phyloP scores from a whole-genome alignment of 2,888 invertebrate genomes.

The Agelastica alni region DNA sequence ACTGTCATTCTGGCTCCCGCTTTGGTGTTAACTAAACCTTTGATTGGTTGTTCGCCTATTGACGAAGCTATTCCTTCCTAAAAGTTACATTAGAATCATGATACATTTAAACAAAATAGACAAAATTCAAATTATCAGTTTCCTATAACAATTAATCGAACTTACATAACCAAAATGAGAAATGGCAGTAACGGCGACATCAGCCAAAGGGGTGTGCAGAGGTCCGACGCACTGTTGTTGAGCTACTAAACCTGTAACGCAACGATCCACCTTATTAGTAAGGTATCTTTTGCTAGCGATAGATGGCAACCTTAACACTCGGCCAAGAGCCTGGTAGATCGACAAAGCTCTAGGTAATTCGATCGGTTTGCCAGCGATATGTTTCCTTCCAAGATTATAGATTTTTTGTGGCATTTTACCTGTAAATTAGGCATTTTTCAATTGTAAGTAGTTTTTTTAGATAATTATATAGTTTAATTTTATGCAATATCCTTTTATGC shows the following conservation, averaged over 20 bases:
- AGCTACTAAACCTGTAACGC: conserved; percentile 92
- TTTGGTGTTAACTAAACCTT: conserved; percentile 80
- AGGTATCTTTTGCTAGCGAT: conserved; percentile 89
- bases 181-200: conserved; percentile 88
- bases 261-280: conserved; percentile 94
- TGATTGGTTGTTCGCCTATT: conserved; percentile 96
- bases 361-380: conserved; percentile 44
- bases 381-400: conserved; percentile 55
- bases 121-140: conserved; percentile 1
- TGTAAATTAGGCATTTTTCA: conserved; percentile 66
- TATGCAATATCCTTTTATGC: no score
- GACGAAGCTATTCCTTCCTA: conserved; percentile 87
- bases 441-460: no score
- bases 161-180: conserved; percentile 76
- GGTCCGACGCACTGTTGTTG: conserved; percentile 99
- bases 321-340: conserved; percentile 70
- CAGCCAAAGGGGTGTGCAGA: conserved; percentile 92
- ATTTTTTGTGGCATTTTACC: conserved; percentile 85
- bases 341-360: conserved; percentile 56
- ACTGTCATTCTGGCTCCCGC: conserved; percentile 94
- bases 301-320: conserved; percentile 84
- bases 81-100: no score
- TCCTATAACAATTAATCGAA: conserved; percentile 21
- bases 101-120: conserved; percentile 1
- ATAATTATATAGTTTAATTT: no score